Conservation (phyloP, 2,797 vertebrate species). For the Sylvia borin region DNA sequence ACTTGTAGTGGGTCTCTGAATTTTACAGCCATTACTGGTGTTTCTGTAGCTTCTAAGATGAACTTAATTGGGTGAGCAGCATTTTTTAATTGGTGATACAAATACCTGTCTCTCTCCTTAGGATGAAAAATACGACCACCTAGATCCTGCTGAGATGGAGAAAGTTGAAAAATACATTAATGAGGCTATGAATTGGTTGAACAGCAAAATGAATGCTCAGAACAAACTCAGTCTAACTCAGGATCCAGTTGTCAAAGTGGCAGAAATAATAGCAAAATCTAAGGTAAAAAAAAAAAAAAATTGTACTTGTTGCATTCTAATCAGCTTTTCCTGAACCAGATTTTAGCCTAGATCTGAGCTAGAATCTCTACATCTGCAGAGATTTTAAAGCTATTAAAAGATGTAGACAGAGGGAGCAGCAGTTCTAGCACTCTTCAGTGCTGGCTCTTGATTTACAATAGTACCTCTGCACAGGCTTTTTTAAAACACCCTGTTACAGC, state of each 20-base stretch:
- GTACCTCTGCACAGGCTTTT: neutral
- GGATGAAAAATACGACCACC: conserved; percentile 90
- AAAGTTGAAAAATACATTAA: conserved; percentile 86
- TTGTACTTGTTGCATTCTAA: neutral
- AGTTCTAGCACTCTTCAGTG: neutral
- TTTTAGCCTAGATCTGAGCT: neutral
- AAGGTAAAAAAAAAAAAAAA: conserved; percentile 77
- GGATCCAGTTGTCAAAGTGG: conserved; percentile 90
- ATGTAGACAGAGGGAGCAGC: neutral
- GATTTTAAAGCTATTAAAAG: neutral
- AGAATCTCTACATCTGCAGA: neutral
- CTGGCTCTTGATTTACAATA: neutral
- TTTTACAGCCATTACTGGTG: rapidly evolving
- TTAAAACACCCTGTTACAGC: neutral
- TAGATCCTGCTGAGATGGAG: conserved; percentile 86
- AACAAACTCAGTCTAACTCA: conserved; percentile 87
- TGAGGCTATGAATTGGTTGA: conserved; percentile 92
- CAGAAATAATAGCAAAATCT: conserved; percentile 90
- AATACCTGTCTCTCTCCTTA: conserved; percentile 35
- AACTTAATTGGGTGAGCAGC: neutral
- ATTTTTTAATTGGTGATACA: neutral
- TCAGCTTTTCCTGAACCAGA: neutral
- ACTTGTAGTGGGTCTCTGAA: neutral
- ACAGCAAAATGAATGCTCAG: conserved; percentile 91
- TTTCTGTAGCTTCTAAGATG: neutral